phyloP scores from a whole-genome alignment of 2,797 vertebrate genomes.

The Gallinago nigripennis region DNA sequence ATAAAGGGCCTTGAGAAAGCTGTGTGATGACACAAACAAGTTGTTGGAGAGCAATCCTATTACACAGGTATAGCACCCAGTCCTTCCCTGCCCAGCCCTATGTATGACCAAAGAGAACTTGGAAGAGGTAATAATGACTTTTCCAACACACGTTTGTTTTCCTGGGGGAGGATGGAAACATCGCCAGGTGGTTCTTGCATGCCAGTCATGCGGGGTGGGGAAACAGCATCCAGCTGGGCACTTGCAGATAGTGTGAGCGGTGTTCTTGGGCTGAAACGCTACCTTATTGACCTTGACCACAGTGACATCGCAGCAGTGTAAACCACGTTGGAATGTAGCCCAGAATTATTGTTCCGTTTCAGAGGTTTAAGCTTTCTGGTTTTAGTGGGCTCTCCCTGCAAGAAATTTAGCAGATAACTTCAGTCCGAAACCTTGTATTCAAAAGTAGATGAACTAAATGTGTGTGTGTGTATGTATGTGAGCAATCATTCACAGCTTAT shows the following conservation, averaged over 20 bases:
- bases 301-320: not conserved
- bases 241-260: not conserved
- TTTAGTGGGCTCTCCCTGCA: not conserved
- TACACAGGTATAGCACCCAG: not conserved
- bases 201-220: rapidly evolving
- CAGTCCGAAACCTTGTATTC: not conserved
- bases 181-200: not conserved
- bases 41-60: not conserved
- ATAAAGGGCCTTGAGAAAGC: not conserved
- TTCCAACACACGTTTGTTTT: not conserved
- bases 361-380: not conserved
- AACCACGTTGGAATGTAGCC: not conserved
- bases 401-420: not conserved
- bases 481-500: not conserved
- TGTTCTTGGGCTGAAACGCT: not conserved
- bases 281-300: not conserved
- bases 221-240: not conserved
- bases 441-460: not conserved
- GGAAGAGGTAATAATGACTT: not conserved
- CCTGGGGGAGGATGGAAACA: not conserved
- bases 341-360: not conserved
- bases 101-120: not conserved
- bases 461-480: not conserved
- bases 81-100: not conserved
- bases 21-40: not conserved